Conservation (phyloP, 2,888 invertebrate genomes). For the Eristalis intricaria region DNA sequence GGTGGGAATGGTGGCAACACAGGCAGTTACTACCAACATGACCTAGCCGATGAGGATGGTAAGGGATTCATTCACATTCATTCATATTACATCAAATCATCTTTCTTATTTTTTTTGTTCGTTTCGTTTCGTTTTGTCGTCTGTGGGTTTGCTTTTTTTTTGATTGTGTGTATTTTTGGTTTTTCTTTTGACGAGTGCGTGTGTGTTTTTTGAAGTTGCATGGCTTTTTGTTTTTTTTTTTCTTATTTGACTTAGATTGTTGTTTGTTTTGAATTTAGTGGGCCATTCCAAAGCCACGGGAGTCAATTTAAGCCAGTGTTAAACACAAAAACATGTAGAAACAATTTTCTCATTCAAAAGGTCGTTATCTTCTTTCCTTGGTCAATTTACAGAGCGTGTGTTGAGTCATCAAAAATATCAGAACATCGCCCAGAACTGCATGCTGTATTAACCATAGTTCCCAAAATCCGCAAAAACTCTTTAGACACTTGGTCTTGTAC, state of each 20-base stretch:
- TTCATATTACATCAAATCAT: neutral
- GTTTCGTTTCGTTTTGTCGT: neutral
- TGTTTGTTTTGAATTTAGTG: no score
- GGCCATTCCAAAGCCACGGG: no score
- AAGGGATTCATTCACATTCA: conserved; percentile 30
- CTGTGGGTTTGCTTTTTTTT: neutral
- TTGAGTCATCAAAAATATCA: neutral
- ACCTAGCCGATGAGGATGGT: conserved; percentile 62
- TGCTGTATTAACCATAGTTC: neutral
- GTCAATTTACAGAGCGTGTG: no score
- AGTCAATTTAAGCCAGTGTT: no score
- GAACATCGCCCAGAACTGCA: neutral
- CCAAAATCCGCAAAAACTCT: no score
- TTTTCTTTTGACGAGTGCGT: neutral
- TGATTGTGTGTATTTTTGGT: neutral
- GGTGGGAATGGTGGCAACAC: conserved; percentile 16
- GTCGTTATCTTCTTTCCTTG: no score
- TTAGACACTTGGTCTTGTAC: no score
- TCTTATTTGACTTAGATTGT: no score
- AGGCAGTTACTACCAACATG: conserved; percentile 60
- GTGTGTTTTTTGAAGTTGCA: no score
- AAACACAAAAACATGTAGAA: no score
- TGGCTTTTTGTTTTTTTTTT: no score
- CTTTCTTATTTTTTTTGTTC: neutral
- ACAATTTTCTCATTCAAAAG: no score